phyloP scores from a whole-genome alignment of 2,797 vertebrate genomes.

The Poliocrania exsul region DNA sequence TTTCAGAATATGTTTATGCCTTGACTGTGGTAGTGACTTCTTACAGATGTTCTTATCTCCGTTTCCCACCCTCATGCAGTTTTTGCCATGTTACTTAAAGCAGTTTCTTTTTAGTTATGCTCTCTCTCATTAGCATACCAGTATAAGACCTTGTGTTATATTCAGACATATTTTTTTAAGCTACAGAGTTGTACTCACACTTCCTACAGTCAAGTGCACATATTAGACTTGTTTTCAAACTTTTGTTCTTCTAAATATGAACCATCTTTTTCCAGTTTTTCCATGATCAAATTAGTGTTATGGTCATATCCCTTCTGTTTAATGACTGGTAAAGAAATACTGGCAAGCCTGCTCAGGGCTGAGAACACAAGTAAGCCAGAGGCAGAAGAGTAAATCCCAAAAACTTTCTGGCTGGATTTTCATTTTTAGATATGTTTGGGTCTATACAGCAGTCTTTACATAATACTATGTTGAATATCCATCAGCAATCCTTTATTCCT shows the following conservation, averaged over 20 bases:
- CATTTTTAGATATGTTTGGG: background rate
- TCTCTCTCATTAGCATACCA: background rate
- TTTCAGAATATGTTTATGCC: slow-evolving; percentile 17
- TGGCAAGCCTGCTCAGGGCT: background rate
- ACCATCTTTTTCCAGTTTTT: background rate
- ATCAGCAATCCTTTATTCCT: background rate
- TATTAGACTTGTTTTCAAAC: background rate
- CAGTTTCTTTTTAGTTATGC: background rate
- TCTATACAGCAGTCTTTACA: background rate
- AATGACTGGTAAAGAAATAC: background rate
- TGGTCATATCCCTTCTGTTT: background rate
- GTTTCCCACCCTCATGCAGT: background rate
- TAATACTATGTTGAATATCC: background rate
- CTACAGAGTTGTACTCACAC: background rate
- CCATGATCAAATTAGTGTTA: background rate
- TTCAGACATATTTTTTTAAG: background rate
- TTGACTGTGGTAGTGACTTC: slow-evolving; percentile 10
- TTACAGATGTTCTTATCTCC: slow-evolving; percentile 1
- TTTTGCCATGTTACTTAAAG: background rate
- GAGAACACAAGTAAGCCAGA: background rate
- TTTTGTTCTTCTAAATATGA: background rate
- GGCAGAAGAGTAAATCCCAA: background rate
- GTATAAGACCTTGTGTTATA: background rate
- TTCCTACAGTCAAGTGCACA: background rate
- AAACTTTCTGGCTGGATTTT: background rate